Conservation (phyloP, 1,140 invertebrate species). For the Nymphalis io region DNA sequence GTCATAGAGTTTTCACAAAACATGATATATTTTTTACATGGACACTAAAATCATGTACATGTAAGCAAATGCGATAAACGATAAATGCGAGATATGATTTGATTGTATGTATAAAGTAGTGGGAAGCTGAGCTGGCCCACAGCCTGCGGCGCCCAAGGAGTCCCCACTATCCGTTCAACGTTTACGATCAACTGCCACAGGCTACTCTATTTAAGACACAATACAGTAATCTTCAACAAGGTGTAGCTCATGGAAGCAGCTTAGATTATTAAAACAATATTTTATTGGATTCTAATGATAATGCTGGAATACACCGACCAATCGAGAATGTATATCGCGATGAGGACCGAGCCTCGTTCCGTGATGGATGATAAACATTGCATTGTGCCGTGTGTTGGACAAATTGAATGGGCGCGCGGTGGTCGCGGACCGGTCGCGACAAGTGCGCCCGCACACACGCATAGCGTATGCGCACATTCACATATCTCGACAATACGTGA, state of each 20-base stretch:
- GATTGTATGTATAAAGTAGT: not conserved
- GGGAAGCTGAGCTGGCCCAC: conserved; percentile 5
- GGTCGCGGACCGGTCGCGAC: conserved; percentile 22
- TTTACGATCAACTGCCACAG: not conserved
- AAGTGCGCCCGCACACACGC: conserved; percentile 17
- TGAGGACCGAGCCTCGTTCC: conserved; percentile 20
- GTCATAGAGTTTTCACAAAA: no score
- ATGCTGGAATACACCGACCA: no score
- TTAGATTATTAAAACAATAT: no score
- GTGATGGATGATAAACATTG: conserved; percentile 28
- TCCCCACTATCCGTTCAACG: not conserved
- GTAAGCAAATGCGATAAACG: no score
- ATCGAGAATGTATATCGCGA: conserved; percentile 8
- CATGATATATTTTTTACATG: no score
- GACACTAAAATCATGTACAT: no score
- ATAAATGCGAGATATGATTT: no score
- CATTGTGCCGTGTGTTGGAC: conserved; percentile 13
- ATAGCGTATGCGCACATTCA: not conserved
- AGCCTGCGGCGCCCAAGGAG: conserved; percentile 11
- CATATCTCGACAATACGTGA: not conserved
- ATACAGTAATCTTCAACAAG: not conserved
- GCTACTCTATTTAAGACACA: not conserved
- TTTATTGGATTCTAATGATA: no score
- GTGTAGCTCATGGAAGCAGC: not conserved
- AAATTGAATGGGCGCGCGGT: conserved; percentile 28